Evolutionary conservation across 2,888 invertebrate species (phyloP).

Genomic region (Rotaria sp.): DNA sequence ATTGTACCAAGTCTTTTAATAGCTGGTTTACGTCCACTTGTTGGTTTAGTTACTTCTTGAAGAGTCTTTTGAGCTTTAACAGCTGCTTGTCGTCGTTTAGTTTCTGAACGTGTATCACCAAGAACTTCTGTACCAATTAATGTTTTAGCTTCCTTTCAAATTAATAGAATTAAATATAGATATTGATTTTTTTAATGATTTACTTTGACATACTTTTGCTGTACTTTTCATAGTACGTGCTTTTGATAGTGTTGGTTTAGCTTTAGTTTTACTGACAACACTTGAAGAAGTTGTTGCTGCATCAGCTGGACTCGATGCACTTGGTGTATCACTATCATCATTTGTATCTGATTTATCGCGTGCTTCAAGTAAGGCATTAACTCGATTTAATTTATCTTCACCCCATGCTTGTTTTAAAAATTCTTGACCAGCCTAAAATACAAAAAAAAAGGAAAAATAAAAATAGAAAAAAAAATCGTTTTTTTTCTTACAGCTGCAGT

Average conservation of each 20-base stretch:
- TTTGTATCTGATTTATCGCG: conserved; percentile 12
- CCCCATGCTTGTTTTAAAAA: conserved; percentile 4
- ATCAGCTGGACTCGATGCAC: neutral
- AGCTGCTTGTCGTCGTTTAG: conserved; percentile 12
- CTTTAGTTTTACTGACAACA: neutral
- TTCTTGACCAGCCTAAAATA: conserved; percentile 8
- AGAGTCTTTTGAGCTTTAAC: neutral
- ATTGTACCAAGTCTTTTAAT: conserved; percentile 11
- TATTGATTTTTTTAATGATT: too few species aligned
- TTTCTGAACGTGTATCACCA: conserved; percentile 43
- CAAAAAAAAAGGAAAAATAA: neutral
- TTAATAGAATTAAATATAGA: neutral
- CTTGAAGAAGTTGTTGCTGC: neutral
- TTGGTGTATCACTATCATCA: neutral
- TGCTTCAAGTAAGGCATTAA: neutral
- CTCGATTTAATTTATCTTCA: conserved; percentile 23
- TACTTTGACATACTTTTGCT: neutral
- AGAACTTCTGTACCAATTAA: neutral
- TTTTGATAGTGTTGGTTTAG: neutral
- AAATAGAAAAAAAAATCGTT: neutral
- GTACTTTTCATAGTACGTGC: neutral
- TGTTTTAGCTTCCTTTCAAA: neutral
- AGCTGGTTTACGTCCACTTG: conserved; percentile 25
- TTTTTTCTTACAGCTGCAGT: conserved; percentile 1
- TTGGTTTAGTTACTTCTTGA: neutral